Percentiles rank a stretch among this genome's conserved stretches.
Evolutionary conservation across 2,113 vertebrate genomes (phyloP).

Genomic region (Athene cunicularia): DNA sequence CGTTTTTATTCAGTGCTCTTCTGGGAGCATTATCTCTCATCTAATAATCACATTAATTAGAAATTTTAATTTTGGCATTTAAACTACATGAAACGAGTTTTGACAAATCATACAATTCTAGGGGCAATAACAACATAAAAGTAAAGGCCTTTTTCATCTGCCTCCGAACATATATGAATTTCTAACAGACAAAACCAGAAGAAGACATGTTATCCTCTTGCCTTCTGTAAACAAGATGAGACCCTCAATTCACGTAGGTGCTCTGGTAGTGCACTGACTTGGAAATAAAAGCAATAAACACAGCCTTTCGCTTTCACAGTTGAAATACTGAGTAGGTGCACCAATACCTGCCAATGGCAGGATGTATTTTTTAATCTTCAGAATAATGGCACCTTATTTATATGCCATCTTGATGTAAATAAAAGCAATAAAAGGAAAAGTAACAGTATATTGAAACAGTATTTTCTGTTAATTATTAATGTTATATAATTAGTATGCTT

Average conservation of each 20-base stretch:
- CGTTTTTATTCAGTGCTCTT: neutral
- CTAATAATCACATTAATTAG: slow-evolving; percentile 37
- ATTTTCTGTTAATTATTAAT: neutral
- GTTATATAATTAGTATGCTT: neutral
- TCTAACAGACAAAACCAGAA: neutral
- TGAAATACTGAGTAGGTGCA: neutral
- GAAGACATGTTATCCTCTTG: neutral
- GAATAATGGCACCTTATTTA: neutral
- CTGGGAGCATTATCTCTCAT: slow-evolving; percentile 6
- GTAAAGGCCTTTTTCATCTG: neutral
- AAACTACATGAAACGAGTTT: slow-evolving; percentile 50
- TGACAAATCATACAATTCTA: slow-evolving; percentile 34
- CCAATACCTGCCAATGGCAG: neutral
- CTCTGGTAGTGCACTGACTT: neutral
- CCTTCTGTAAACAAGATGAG: neutral
- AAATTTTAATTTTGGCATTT: slow-evolving; percentile 34
- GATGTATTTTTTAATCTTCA: neutral
- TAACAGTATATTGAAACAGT: neutral
- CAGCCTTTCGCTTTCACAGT: neutral
- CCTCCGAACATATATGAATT: neutral
- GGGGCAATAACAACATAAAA: slow-evolving; percentile 10
- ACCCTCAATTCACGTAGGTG: fast-evolving
- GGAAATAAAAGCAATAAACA: neutral
- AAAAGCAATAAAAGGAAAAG: neutral
- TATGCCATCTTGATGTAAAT: neutral